Evolutionary conservation across 1,140 invertebrate genomes (phyloP).

Genomic region (Mya arenaria): DNA sequence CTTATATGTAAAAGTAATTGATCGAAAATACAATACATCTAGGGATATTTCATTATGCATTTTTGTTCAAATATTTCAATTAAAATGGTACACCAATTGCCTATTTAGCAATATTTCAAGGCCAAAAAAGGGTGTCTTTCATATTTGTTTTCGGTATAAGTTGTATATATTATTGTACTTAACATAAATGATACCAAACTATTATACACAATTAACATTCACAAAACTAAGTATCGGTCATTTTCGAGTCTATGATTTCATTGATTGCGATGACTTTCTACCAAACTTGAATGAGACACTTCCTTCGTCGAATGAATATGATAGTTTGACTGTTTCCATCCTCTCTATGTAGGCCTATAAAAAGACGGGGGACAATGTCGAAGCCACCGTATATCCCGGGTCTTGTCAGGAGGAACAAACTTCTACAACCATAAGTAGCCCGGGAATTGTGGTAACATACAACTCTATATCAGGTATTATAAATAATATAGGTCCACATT

Average conservation of each 20-base stretch:
- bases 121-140: no score
- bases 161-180: no score
- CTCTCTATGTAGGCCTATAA: background rate
- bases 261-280: background rate
- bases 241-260: background rate
- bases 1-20: no score
- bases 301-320: background rate
- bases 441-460: constrained; percentile 25
- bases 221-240: no score
- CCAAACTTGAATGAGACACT: background rate
- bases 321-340: background rate
- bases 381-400: constrained; percentile 20
- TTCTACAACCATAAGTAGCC: background rate
- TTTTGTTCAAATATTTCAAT: no score
- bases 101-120: no score
- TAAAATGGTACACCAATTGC: no score
- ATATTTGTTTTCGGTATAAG: no score
- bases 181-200: no score
- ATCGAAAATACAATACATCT: no score
- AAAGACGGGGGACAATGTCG: background rate
- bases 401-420: constrained; percentile 24
- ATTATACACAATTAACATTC: no score
- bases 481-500: background rate
- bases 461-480: constrained; percentile 9
- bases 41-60: no score